Percentiles rank a stretch among this genome's conserved stretches.
Evolutionary conservation across 1,140 invertebrate species (phyloP).

Genomic region (Zaprionus davidi): DNA sequence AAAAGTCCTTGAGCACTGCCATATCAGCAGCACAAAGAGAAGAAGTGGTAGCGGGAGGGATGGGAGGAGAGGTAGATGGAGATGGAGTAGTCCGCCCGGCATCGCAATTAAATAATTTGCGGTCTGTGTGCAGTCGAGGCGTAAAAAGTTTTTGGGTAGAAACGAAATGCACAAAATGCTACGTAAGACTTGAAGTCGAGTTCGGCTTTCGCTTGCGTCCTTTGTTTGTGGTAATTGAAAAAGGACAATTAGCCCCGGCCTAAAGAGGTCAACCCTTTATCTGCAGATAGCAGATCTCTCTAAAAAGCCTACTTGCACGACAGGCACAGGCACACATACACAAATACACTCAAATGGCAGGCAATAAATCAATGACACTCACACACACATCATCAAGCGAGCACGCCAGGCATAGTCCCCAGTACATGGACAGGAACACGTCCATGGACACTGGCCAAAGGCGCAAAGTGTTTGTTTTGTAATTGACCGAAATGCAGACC

Average conservation of each 20-base stretch:
- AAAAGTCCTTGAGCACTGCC: conserved; percentile 63
- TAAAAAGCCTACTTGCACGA: conserved; percentile 46
- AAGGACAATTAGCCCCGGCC: conserved; percentile 77
- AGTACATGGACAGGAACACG: conserved; percentile 25
- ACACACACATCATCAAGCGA: conserved; percentile 15
- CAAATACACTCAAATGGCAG: conserved; percentile 57
- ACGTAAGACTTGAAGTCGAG: conserved; percentile 26
- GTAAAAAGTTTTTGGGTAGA: conserved; percentile 63
- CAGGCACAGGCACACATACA: conserved; percentile 46
- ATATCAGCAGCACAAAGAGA: conserved; percentile 34
- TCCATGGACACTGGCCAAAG: conserved; percentile 18
- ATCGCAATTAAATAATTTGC: conserved; percentile 81
- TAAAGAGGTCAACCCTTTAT: conserved; percentile 70
- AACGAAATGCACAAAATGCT: conserved; percentile 49
- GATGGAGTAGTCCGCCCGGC: conserved; percentile 20
- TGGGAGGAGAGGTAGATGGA: background rate
- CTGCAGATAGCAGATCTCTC: conserved; percentile 62
- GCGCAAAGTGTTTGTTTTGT: conserved; percentile 50
- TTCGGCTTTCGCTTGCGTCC: conserved; percentile 4
- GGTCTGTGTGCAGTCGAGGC: conserved; percentile 64
- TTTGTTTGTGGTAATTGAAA: conserved; percentile 74
- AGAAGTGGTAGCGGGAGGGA: background rate
- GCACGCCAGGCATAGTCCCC: conserved; percentile 5
- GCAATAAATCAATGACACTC: conserved; percentile 74
- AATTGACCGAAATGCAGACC: conserved; percentile 37